Evolutionary conservation across 1,140 invertebrate genomes (phyloP).

Genomic region (Bombus sylvicola): DNA sequence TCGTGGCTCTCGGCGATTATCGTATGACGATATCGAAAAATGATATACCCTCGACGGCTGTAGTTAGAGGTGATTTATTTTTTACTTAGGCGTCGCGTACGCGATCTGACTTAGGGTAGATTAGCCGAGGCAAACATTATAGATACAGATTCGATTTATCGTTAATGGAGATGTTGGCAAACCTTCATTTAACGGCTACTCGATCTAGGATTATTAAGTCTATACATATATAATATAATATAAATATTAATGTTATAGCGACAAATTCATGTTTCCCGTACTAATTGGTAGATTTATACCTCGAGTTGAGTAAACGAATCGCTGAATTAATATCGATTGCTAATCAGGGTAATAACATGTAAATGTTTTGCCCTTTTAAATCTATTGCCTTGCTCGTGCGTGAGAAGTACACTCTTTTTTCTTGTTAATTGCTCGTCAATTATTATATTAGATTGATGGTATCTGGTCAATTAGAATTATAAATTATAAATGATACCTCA

Average conservation of each 20-base stretch:
- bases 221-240: conserved; percentile 29
- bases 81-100: conserved; percentile 58
- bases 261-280: conserved; percentile 45
- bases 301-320: conserved; percentile 9
- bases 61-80: conserved; percentile 64
- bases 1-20: conserved; percentile 1
- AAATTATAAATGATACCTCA: background rate
- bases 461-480: background rate
- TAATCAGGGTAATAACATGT: background rate
- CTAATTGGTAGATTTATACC: conserved; percentile 62
- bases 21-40: background rate
- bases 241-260: conserved; percentile 49
- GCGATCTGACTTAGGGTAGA: conserved; percentile 54
- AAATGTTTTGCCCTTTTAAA: background rate
- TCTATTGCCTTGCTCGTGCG: conserved; percentile 8
- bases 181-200: conserved; percentile 58
- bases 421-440: conserved; percentile 10
- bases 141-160: conserved; percentile 8
- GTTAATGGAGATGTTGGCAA: conserved; percentile 65
- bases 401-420: background rate
- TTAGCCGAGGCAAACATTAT: conserved; percentile 23
- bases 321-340: conserved; percentile 4
- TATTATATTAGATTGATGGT: background rate
- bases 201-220: conserved; percentile 39
- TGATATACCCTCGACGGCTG: conserved; percentile 14